Percentiles rank a stretch among this genome's conserved stretches.
Conservation (phyloP, 2,113 vertebrate genomes). For the Bathybates hornii region DNA sequence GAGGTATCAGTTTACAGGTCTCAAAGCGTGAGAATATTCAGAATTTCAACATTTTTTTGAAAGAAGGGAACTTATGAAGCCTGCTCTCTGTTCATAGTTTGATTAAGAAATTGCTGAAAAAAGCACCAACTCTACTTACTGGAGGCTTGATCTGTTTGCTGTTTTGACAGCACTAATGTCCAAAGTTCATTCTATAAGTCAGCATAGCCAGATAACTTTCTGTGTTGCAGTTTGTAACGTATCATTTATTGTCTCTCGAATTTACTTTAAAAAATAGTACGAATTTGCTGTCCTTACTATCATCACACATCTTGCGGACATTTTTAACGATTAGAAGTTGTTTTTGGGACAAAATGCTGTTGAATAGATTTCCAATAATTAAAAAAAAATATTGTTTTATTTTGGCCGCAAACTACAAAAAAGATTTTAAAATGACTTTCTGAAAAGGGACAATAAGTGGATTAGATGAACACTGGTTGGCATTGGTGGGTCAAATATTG, state of each 20-base stretch:
- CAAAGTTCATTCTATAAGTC: neutral
- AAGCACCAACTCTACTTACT: neutral
- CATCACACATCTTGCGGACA: neutral
- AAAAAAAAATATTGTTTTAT: neutral
- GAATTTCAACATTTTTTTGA: neutral
- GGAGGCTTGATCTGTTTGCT: neutral
- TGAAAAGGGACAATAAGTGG: neutral
- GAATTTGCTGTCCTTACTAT: neutral
- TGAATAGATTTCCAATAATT: neutral
- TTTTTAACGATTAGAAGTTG: neutral
- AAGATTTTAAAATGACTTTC: neutral
- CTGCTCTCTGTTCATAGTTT: neutral
- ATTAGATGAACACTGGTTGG: neutral
- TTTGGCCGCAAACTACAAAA: neutral
- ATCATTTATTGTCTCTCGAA: neutral
- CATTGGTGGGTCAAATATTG: neutral
- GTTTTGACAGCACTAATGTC: neutral
- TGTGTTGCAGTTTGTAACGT: neutral
- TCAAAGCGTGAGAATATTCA: neutral
- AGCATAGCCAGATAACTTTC: neutral
- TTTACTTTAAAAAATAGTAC: neutral
- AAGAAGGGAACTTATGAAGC: neutral
- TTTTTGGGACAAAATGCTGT: neutral
- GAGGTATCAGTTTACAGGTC: neutral
- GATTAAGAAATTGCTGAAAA: neutral